These are phyloP conservation scores for Mirza zaza DNA, from an alignment of 2,113 vertebrate genomes.

Conservation along the genomic window DNA sequence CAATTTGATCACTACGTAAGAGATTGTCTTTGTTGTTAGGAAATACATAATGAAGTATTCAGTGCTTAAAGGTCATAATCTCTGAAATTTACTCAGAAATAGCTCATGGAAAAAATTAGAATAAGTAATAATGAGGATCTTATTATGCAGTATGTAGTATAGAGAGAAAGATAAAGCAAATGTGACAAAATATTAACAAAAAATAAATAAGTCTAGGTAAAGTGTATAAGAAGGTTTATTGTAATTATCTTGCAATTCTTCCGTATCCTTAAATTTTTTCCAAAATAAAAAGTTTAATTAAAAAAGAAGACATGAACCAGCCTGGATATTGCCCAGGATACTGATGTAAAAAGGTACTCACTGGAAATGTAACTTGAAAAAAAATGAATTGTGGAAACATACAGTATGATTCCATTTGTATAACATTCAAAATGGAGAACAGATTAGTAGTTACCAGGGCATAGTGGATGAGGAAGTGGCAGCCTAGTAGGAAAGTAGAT, in stretches of 20 bases:
- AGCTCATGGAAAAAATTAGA: background rate
- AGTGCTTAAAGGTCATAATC: background rate
- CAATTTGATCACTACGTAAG: background rate
- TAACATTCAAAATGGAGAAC: background rate
- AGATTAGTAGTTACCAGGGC: background rate
- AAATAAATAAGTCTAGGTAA: background rate
- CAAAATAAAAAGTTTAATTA: slow-evolving; percentile 14
- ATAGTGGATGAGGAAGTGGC: background rate
- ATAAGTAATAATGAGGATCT: background rate
- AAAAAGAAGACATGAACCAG: background rate
- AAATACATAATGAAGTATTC: background rate
- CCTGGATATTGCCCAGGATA: background rate
- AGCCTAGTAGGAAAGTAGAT: background rate
- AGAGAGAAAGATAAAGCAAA: background rate
- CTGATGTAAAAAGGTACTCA: background rate
- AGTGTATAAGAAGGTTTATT: background rate
- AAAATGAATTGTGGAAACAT: background rate
- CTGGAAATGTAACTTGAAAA: background rate
- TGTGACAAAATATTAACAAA: background rate
- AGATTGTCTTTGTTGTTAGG: background rate
- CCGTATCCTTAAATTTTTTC: background rate
- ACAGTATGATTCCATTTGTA: background rate
- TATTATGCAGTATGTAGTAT: background rate
- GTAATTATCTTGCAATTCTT: background rate
- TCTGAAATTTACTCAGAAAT: background rate